These are phyloP conservation scores for Entosphenus tridentatus DNA, from an alignment of 2,113 vertebrate species.

Conservation along the genomic window DNA sequence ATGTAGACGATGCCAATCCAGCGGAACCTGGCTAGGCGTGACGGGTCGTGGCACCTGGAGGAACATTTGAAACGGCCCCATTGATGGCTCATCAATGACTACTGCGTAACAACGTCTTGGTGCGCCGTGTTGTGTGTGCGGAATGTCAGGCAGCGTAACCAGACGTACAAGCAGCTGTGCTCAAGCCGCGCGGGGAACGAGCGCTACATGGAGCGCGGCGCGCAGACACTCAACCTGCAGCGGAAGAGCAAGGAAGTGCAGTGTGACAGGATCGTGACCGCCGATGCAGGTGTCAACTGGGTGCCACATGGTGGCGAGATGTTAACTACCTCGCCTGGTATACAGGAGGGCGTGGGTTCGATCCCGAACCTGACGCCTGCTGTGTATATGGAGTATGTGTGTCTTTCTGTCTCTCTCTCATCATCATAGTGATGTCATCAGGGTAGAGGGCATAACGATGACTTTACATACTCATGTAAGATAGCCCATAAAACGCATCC, in stretches of 20 bases:
- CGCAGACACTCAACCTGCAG: constrained; percentile 45
- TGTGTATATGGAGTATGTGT: background rate
- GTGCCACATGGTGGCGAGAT: background rate
- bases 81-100: too few relatives aligned
- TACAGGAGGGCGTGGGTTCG: background rate
- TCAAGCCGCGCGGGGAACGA: constrained; percentile 28
- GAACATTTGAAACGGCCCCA: too few relatives aligned
- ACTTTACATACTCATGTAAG: too few relatives aligned
- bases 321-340: background rate
- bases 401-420: background rate
- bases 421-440: too few relatives aligned
- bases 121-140: too few relatives aligned
- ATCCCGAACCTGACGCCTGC: background rate
- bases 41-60: too few relatives aligned
- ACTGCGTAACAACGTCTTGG: too few relatives aligned
- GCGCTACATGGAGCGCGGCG: constrained; percentile 29
- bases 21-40: too few relatives aligned
- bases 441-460: too few relatives aligned
- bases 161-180: constrained; percentile 29
- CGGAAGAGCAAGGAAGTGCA: constrained; percentile 48
- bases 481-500: too few relatives aligned
- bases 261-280: constrained; percentile 23
- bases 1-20: too few relatives aligned
- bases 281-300: constrained; percentile 34
- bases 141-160: constrained; percentile 27